Percentiles rank a stretch among this genome's conserved stretches.
Conservation (phyloP, 2,113 vertebrate genomes). For the Paradoxurus hermaphroditus region DNA sequence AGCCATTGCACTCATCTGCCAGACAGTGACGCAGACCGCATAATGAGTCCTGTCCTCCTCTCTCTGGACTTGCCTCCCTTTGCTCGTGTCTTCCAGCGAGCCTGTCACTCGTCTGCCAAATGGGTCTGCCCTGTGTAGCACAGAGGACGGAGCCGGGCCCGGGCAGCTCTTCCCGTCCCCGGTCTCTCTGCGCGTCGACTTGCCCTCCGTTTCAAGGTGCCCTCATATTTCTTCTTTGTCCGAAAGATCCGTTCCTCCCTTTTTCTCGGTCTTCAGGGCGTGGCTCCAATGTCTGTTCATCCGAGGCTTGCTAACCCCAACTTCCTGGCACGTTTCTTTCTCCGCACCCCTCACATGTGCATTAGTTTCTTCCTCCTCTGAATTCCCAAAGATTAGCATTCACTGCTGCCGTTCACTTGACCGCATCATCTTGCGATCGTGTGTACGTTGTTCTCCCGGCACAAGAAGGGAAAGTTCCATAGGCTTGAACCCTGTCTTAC, state of each 20-base stretch:
- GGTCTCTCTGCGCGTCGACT: not conserved
- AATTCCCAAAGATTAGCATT: not conserved
- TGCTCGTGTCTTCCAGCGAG: not conserved
- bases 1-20: not conserved
- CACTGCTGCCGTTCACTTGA: too few species aligned
- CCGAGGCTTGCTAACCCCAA: not conserved
- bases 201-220: not conserved
- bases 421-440: not conserved
- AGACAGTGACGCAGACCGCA: not conserved
- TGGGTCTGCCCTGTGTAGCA: fast-evolving
- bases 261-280: not conserved
- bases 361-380: not conserved
- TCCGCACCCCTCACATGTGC: not conserved
- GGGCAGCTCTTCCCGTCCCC: not conserved
- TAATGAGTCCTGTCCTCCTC: not conserved
- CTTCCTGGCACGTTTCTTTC: not conserved
- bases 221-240: not conserved
- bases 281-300: not conserved
- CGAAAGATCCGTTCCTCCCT: not conserved
- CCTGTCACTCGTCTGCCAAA: not conserved
- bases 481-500: not conserved
- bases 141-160: not conserved
- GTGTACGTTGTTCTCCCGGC: not conserved
- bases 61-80: not conserved
- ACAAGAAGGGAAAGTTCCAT: not conserved